Conservation (phyloP, 2,888 invertebrate species). For the Eupeodes latifasciatus region DNA sequence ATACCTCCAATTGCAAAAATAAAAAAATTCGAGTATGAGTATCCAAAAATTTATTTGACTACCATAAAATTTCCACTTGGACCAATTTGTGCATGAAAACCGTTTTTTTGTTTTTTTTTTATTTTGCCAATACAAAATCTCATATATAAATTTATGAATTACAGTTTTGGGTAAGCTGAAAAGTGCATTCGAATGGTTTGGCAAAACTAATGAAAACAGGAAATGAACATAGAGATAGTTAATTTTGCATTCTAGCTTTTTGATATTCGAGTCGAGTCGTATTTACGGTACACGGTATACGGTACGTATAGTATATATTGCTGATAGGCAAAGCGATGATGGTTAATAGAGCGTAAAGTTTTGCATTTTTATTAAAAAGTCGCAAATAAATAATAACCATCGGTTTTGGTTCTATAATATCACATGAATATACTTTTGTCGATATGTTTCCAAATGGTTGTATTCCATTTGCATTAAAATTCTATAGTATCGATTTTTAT, state of each 20-base stretch:
- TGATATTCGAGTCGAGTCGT: no score
- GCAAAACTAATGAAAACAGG: slow-evolving; percentile 15
- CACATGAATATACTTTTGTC: no score
- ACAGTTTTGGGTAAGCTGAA: background rate
- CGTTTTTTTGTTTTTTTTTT: background rate
- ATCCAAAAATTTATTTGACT: slow-evolving; percentile 1
- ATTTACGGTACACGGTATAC: background rate
- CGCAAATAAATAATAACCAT: background rate
- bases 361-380: slow-evolving; percentile 13
- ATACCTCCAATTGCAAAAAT: background rate
- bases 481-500: background rate
- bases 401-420: background rate
- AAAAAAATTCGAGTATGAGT: background rate
- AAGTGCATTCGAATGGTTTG: slow-evolving; percentile 30
- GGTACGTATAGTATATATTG: background rate
- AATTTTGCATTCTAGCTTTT: no score
- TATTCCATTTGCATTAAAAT: background rate
- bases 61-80: slow-evolving; percentile 43
- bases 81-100: slow-evolving; percentile 23
- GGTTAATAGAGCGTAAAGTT: slow-evolving; percentile 22
- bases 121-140: background rate
- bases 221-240: slow-evolving; percentile 33
- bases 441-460: background rate
- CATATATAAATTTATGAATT: slow-evolving; percentile 25
- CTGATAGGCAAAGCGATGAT: background rate